These are phyloP conservation scores for Myotis planiceps DNA, from an alignment of 2,797 vertebrate genomes.

Conservation along the genomic window DNA sequence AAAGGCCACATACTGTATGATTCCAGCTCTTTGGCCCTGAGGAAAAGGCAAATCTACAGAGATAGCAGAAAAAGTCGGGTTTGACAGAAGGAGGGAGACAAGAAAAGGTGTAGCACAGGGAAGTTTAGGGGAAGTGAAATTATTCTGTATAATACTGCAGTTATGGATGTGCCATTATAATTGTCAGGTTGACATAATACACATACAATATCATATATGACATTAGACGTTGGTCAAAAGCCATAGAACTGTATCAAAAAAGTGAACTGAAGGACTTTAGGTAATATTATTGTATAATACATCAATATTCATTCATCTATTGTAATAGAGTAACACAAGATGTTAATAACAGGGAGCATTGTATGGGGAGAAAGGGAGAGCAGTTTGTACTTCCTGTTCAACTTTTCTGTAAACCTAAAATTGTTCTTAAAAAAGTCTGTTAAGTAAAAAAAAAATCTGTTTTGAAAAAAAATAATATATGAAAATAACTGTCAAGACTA, in stretches of 20 bases:
- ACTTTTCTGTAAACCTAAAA: conserved; percentile 4
- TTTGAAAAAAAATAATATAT: not conserved
- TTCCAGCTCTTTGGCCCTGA: not conserved
- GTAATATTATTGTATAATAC: not conserved
- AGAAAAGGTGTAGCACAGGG: not conserved
- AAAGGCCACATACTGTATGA: not conserved
- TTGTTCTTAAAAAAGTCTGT: not conserved
- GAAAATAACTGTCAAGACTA: not conserved
- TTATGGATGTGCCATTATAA: not conserved
- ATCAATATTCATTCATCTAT: not conserved
- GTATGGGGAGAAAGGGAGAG: not conserved
- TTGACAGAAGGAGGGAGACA: not conserved
- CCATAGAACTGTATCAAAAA: not conserved
- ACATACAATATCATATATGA: not conserved
- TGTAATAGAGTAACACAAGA: not conserved
- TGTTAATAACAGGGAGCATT: not conserved
- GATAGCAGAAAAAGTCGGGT: not conserved
- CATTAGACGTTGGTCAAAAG: not conserved
- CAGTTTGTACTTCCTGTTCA: not conserved
- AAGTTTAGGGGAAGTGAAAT: not conserved
- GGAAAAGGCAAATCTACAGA: not conserved
- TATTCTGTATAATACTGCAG: not conserved
- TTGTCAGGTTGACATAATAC: not conserved
- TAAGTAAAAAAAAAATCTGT: not conserved
- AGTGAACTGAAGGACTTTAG: not conserved